Percentiles rank a stretch among this genome's conserved stretches.
phyloP scores from a whole-genome alignment of 1,140 invertebrate genomes.

The Luehdorfia chinensis region DNA sequence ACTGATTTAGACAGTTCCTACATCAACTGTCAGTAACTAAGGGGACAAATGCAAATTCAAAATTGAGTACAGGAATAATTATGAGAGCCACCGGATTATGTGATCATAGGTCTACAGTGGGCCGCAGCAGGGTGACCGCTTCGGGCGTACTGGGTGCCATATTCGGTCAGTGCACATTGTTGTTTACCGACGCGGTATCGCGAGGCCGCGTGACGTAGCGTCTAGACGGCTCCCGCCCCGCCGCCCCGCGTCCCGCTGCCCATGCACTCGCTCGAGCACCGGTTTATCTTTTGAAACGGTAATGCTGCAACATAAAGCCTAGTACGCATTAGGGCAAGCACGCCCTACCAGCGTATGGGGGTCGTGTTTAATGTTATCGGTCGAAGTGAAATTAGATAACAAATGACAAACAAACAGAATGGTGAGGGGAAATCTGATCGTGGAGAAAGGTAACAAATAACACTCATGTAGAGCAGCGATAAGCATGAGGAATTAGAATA shows the following conservation, averaged over 20 bases:
- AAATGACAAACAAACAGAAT: too few species aligned
- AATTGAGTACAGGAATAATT: neutral
- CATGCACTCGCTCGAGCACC: slow-evolving; percentile 61
- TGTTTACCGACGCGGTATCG: slow-evolving; percentile 72
- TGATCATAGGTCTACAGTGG: slow-evolving; percentile 30
- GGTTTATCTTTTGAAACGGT: slow-evolving; percentile 71
- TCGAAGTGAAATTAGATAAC: too few species aligned
- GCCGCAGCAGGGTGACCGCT: slow-evolving; percentile 45
- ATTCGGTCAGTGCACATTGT: slow-evolving; percentile 75
- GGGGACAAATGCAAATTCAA: slow-evolving; percentile 8
- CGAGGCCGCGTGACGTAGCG: slow-evolving; percentile 74
- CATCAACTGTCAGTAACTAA: too few species aligned
- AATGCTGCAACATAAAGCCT: slow-evolving; percentile 61
- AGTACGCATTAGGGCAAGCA: slow-evolving; percentile 39
- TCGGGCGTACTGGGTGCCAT: slow-evolving; percentile 56
- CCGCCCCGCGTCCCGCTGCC: slow-evolving; percentile 28
- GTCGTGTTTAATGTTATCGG: neutral
- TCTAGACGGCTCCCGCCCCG: slow-evolving; percentile 62
- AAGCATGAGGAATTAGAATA: too few species aligned
- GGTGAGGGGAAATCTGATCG: too few species aligned
- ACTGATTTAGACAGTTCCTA: too few species aligned
- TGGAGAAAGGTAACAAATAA: too few species aligned
- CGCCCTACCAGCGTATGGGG: slow-evolving; percentile 24
- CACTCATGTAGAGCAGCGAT: too few species aligned
- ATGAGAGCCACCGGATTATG: slow-evolving; percentile 16